phyloP scores from a whole-genome alignment of 2,113 vertebrate species.

The Protobothrops mucrosquamatus region DNA sequence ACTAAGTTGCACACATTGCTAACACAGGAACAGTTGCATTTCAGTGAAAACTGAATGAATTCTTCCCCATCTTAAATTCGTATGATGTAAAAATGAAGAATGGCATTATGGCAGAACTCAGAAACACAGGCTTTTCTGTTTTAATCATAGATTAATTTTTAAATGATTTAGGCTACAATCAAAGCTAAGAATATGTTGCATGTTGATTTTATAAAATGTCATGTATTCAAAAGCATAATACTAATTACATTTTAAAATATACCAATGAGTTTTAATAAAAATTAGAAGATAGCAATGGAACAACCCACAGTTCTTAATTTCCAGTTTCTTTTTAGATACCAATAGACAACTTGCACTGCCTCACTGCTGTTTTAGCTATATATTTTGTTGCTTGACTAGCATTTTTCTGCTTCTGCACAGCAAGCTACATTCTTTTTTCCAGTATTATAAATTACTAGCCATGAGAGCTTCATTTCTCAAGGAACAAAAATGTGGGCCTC shows the following conservation, averaged over 20 bases:
- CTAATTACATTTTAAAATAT: slow-evolving; percentile 35
- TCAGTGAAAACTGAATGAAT: neutral
- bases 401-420: slow-evolving; percentile 6
- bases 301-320: slow-evolving; percentile 45
- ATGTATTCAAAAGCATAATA: slow-evolving; percentile 4
- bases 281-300: slow-evolving; percentile 44
- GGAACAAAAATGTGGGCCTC: neutral
- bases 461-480: slow-evolving; percentile 13
- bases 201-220: slow-evolving; percentile 37
- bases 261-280: slow-evolving; percentile 47
- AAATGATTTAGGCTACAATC: slow-evolving; percentile 35
- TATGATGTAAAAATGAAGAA: neutral
- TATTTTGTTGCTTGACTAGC: slow-evolving; percentile 15
- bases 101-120: neutral
- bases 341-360: slow-evolving; percentile 25
- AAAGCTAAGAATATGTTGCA: neutral
- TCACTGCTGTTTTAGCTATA: slow-evolving; percentile 31
- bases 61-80: neutral
- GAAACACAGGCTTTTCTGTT: neutral
- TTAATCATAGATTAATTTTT: neutral
- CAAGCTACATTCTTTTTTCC: slow-evolving; percentile 24
- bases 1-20: neutral
- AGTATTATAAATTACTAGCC: neutral
- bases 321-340: slow-evolving; percentile 27
- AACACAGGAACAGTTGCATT: neutral